These are phyloP conservation scores for Camponotus fellah DNA, from an alignment of 2,888 invertebrate species.

Conservation along the genomic window DNA sequence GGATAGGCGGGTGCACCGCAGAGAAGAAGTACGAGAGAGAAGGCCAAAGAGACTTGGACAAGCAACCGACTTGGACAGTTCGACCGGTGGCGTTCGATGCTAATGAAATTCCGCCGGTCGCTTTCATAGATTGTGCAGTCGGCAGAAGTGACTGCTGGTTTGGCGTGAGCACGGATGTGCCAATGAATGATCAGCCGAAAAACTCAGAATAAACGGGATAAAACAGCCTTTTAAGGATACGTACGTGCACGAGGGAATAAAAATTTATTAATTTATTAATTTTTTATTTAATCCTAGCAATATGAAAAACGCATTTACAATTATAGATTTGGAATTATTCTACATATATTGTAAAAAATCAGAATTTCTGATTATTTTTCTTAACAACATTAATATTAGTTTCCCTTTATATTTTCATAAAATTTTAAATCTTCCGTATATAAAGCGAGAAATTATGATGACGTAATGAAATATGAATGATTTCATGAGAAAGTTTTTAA, in stretches of 20 bases:
- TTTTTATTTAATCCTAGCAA: neutral
- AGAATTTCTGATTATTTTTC: neutral
- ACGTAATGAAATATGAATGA: neutral
- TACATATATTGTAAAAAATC: neutral
- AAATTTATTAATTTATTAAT: slow-evolving; percentile 22
- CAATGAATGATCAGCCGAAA: slow-evolving; percentile 63
- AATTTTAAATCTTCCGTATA: neutral
- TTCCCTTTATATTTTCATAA: neutral
- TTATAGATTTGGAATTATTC: neutral
- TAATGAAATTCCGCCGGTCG: slow-evolving; percentile 83
- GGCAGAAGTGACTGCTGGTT: slow-evolving; percentile 70
- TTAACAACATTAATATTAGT: neutral
- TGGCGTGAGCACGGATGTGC: slow-evolving; percentile 65
- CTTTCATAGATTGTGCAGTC: slow-evolving; percentile 79
- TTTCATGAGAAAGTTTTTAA: neutral
- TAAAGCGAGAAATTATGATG: neutral
- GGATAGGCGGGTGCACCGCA: slow-evolving; percentile 56
- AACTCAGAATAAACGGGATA: slow-evolving; percentile 34
- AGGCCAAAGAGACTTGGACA: slow-evolving; percentile 49
- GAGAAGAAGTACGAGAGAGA: slow-evolving; percentile 70
- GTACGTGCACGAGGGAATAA: slow-evolving; percentile 14
- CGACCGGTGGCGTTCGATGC: slow-evolving; percentile 79
- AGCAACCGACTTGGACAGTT: slow-evolving; percentile 81
- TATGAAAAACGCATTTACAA: neutral
- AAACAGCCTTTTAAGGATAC: slow-evolving; percentile 14